These are phyloP conservation scores for Sycophila sp. DNA, from an alignment of 1,140 invertebrate species.

Conservation along the genomic window DNA sequence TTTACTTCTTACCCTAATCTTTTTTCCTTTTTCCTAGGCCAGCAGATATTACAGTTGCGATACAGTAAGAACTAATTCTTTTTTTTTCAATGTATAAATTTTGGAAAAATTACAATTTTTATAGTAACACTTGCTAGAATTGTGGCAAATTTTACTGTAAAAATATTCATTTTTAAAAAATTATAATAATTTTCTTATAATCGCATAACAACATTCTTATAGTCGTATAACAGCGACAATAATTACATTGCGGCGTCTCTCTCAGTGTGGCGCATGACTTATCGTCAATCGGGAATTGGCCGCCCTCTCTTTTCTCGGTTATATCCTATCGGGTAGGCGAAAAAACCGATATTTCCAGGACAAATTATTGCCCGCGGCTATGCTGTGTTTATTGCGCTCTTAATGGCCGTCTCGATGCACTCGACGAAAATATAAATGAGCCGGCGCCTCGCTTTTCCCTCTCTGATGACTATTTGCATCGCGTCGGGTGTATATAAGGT, in stretches of 20 bases:
- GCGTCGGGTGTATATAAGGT: no score
- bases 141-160: no score
- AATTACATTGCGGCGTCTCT: not conserved
- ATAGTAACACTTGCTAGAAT: no score
- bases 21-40: no score
- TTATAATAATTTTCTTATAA: no score
- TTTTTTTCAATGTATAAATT: no score
- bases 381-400: constrained; percentile 12
- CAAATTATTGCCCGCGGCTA: constrained; percentile 13
- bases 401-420: constrained; percentile 11
- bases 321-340: not conserved
- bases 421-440: constrained; percentile 13
- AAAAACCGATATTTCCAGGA: constrained; percentile 17
- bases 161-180: no score
- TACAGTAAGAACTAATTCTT: no score
- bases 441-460: not conserved
- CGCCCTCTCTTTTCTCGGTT: not conserved
- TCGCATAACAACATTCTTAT: no score
- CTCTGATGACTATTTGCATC: not conserved
- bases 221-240: no score
- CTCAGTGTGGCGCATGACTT: not conserved
- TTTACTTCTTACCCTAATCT: not conserved
- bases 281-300: constrained; percentile 13
- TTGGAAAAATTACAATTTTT: no score
- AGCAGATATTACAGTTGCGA: no score